Evolutionary conservation across 1,140 invertebrate genomes (phyloP).

Genomic region (Stratiolaelaps scimitus): DNA sequence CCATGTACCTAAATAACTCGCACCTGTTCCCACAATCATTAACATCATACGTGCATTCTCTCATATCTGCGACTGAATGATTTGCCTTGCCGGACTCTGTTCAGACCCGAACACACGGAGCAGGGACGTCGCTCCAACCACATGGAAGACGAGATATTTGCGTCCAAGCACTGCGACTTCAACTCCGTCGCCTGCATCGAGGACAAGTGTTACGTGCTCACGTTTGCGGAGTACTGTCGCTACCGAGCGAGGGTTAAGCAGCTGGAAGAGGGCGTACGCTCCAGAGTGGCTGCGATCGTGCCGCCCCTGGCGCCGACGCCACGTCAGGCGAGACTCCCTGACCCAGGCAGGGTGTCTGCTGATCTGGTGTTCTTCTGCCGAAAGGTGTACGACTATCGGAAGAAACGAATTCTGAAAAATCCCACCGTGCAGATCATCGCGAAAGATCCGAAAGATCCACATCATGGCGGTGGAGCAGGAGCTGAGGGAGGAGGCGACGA

Average conservation of each 20-base stretch:
- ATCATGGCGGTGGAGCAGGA: no score
- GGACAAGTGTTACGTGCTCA: conserved; percentile 92
- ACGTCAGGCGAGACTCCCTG: conserved; percentile 43
- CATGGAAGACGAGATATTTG: conserved; percentile 80
- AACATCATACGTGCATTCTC: no score
- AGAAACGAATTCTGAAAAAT: conserved; percentile 44
- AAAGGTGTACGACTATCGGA: conserved; percentile 82
- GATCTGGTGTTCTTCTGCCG: conserved; percentile 87
- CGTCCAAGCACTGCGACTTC: conserved; percentile 78
- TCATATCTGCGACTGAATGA: no score
- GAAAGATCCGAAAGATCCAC: no score
- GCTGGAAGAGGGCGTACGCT: conserved; percentile 50
- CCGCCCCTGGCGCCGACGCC: conserved; percentile 20
- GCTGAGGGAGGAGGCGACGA: no score
- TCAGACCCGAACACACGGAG: conserved; percentile 83
- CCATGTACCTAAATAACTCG: no score
- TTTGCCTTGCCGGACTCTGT: not conserved
- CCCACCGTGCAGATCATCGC: conserved; percentile 15
- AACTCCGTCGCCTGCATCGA: conserved; percentile 95
- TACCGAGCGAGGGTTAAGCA: conserved; percentile 47
- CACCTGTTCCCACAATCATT: no score
- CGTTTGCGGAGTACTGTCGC: conserved; percentile 93
- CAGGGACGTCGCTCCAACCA: conserved; percentile 61
- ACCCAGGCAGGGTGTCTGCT: conserved; percentile 58
- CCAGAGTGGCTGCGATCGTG: conserved; percentile 48